Conservation (phyloP, 2,888 invertebrate species). For the Sericinus montela region DNA sequence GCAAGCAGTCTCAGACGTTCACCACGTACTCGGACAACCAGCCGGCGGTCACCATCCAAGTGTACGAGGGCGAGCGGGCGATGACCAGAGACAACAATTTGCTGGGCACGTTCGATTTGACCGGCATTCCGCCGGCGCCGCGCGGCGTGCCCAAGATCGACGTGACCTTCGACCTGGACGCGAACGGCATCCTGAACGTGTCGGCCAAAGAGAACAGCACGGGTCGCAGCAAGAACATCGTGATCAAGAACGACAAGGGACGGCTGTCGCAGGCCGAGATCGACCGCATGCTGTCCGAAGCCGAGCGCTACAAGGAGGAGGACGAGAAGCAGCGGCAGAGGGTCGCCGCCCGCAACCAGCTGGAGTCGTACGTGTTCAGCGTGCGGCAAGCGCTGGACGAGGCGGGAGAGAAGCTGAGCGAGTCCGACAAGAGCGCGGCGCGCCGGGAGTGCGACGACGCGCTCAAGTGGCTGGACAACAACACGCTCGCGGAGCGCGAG, state of each 20-base stretch:
- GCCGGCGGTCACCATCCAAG: conserved; percentile 85
- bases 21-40: conserved; percentile 91
- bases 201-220: conserved; percentile 86
- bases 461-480: conserved; percentile 85
- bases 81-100: conserved; percentile 89
- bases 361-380: conserved; percentile 85
- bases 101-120: conserved; percentile 81
- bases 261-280: conserved; percentile 89
- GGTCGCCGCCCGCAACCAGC: conserved; percentile 83
- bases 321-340: conserved; percentile 84
- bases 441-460: conserved; percentile 77
- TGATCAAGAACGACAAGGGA: conserved; percentile 90
- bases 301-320: conserved; percentile 85
- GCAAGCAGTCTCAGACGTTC: conserved; percentile 79
- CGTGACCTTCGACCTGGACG: conserved; percentile 87
- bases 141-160: conserved; percentile 85
- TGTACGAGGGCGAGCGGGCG: conserved; percentile 88
- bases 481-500: conserved; percentile 81
- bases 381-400: conserved; percentile 84
- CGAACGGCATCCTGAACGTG: conserved; percentile 90
- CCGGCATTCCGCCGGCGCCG: conserved; percentile 85
- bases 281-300: conserved; percentile 87
- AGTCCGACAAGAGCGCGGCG: conserved; percentile 81
- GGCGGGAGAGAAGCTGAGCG: conserved; percentile 78
- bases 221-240: conserved; percentile 85